Evolutionary conservation across 2,888 invertebrate species (phyloP), one percentile per base, ranked within the genome.

Genomic region (Drosophila algonquin): DNA sequence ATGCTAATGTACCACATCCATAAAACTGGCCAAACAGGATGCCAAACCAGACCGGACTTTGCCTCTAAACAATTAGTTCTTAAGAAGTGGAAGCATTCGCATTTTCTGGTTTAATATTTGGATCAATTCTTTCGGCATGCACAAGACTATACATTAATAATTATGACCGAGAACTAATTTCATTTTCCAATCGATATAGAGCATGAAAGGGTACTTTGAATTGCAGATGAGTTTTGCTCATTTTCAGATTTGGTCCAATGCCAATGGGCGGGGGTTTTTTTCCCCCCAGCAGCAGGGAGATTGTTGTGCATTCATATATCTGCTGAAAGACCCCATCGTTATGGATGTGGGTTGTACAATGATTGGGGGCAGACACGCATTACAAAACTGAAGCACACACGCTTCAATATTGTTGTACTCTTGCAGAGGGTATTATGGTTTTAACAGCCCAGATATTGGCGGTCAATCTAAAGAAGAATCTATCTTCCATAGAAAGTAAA

Each of bases 1-100:
- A 69, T 70, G 60, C 69, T 69, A 70, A 69, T 69, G 51, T 35
- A 51, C 45, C 67, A 51, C 9, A 27, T 40, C 40, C 40, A 40
- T n/a, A 24, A 45, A 72, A 67, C 67, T 61, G 46, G 67, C 50
- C 53, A 59, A 67, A 58, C 73, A 44, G 50, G 68, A 74, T 67
- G 40, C 45, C 24, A 24, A 24, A 18, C 35, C 16, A 48, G 48
- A 55, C 60, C 54, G 61, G 60, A 44, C 14, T 6, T 40, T n/a
- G 40, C 46, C 16, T 14, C 30, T 14, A 27, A 57, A 8, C 14
- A 60, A 40, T 51, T 51, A 18, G 46, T 57, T 46, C 27, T 44
- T 24, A 57, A 9, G 10, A 51, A 30, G 10, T 47, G 21, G 40
- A n/a, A 50, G 55, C 12, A 8, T 40, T 10, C 4, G 2, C 3